These are phyloP conservation scores for Acropternis orthonyx DNA, from an alignment of 2,797 vertebrate species.

Conservation along the genomic window DNA sequence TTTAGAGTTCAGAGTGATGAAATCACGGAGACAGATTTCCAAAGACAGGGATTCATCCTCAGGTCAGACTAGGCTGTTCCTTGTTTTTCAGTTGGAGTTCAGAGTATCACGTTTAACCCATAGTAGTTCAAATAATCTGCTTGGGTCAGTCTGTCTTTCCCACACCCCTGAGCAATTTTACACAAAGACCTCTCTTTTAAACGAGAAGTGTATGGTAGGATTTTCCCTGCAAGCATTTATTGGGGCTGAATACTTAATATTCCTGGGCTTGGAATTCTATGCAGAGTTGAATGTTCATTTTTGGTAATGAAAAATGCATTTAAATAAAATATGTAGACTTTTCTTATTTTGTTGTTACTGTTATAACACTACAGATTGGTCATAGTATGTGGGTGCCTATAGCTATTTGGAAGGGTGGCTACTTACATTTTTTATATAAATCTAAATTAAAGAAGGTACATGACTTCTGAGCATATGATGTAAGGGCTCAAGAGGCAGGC, in stretches of 20 bases:
- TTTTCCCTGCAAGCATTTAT: background rate
- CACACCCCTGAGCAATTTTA: background rate
- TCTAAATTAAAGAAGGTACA: background rate
- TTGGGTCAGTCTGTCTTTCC: background rate
- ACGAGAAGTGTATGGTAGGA: background rate
- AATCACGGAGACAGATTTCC: background rate
- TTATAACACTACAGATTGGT: background rate
- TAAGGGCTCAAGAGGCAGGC: background rate
- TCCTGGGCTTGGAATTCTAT: background rate
- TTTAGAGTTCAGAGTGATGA: background rate
- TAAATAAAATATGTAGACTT: background rate
- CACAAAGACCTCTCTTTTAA: background rate
- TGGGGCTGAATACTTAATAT: background rate
- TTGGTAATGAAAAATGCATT: background rate
- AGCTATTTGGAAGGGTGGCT: background rate
- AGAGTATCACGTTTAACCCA: background rate
- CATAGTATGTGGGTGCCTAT: background rate
- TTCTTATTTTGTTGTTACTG: background rate
- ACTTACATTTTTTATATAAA: background rate
- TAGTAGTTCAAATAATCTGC: background rate
- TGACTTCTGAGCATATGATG: background rate
- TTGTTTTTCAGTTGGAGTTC: background rate
- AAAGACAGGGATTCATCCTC: background rate
- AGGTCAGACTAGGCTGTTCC: background rate
- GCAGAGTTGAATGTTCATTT: background rate